Percentiles rank a stretch among this genome's conserved stretches.
These are phyloP conservation scores for Empidonax traillii DNA, from an alignment of 2,113 vertebrate species.

Conservation along the genomic window DNA sequence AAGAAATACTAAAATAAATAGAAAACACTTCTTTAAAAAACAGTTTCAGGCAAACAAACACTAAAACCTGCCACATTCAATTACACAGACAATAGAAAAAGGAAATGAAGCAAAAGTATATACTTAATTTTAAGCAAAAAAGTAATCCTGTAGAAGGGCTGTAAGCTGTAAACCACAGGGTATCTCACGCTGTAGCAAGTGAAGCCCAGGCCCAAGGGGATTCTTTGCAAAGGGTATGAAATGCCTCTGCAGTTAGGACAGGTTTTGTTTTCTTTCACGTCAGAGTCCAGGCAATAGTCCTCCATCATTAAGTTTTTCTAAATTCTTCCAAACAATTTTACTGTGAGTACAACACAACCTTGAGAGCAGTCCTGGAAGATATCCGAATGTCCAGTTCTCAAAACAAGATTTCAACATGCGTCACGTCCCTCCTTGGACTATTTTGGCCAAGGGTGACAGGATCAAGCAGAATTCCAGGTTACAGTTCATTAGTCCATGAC, in stretches of 20 bases:
- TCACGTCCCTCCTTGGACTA: constrained; percentile 60
- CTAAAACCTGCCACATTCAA: not conserved
- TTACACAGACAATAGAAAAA: not conserved
- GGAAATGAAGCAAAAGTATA: not conserved
- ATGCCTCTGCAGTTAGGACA: not conserved
- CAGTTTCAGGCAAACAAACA: not conserved
- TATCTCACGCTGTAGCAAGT: not conserved
- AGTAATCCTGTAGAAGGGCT: not conserved
- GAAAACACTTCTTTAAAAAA: not conserved
- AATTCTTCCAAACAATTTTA: constrained; percentile 8
- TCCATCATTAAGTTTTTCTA: not conserved
- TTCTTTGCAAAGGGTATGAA: not conserved
- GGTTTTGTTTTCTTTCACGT: not conserved
- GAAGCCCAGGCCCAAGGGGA: not conserved
- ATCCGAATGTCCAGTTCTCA: constrained; percentile 44
- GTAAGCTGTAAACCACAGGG: not conserved
- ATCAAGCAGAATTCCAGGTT: constrained; percentile 54
- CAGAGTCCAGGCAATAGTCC: not conserved
- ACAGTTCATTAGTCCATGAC: constrained; percentile 54
- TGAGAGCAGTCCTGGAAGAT: constrained; percentile 40
- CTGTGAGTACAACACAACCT: not conserved
- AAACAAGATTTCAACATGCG: constrained; percentile 63
- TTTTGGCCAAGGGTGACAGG: constrained; percentile 54
- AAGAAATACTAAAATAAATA: constrained; percentile 5
- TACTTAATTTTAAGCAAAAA: not conserved